Conservation (phyloP, 30 jellyfish, hydroid and myxozoan genomes). For the Pelagia noctiluca region DNA sequence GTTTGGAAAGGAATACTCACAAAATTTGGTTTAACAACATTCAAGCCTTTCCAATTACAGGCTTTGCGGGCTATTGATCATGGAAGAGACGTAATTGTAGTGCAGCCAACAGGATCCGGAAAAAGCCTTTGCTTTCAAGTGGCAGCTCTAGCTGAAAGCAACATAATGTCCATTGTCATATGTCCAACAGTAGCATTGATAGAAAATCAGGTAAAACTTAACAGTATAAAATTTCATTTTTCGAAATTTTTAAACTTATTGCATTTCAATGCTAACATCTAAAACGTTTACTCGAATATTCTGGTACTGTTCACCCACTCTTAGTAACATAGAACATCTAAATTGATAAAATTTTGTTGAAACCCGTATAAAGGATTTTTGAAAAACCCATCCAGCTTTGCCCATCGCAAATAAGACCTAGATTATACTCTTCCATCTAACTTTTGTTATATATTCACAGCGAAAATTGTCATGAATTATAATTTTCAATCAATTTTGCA, state of each 20-base stretch:
- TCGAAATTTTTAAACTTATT: too few species aligned
- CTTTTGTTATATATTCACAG: not conserved
- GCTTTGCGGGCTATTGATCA: not conserved
- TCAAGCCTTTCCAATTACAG: not conserved
- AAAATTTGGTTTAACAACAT: not conserved
- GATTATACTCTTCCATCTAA: not conserved
- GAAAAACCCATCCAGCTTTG: too few species aligned
- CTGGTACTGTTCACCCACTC: too few species aligned
- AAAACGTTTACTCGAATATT: too few species aligned
- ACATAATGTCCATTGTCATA: not conserved
- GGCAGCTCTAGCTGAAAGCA: not conserved
- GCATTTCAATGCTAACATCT: too few species aligned
- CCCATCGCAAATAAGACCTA: too few species aligned
- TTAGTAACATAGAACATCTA: too few species aligned
- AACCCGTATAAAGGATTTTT: too few species aligned
- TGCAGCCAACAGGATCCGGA: not conserved
- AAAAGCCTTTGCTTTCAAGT: slow-evolving; percentile 3
- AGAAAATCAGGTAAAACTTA: not conserved
- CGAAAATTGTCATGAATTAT: not conserved
- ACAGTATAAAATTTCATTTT: too few species aligned
- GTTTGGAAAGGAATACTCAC: not conserved
- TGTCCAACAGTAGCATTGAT: not conserved
- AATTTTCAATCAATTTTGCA: not conserved
- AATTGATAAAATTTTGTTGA: too few species aligned
- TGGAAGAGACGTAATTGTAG: not conserved